A percentile compares a stretch with the other conserved stretches of the same genome.
phyloP scores from a whole-genome alignment of 1,140 invertebrate species.

The Diachasma alloeum region DNA sequence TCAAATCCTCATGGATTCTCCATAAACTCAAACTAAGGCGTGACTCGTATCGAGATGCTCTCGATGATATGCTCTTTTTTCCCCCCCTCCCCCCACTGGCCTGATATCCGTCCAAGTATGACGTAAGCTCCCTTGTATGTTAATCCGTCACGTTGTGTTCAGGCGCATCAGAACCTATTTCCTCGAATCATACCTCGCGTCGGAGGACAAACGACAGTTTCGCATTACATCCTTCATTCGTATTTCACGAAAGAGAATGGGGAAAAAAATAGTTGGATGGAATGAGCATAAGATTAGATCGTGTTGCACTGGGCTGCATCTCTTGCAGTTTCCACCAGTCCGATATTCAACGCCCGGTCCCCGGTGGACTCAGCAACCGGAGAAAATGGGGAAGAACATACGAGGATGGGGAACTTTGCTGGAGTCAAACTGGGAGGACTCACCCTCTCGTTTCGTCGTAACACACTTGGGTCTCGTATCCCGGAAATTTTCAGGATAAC shows the following conservation, averaged over 20 bases:
- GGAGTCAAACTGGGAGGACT: background rate
- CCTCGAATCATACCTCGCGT: background rate
- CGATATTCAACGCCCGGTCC: background rate
- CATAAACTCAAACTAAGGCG: constrained; percentile 14
- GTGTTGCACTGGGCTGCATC: background rate
- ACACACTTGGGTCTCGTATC: background rate
- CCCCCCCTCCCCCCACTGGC: constrained; percentile 17
- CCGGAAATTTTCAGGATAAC: background rate
- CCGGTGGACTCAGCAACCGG: background rate
- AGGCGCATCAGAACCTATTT: constrained; percentile 20
- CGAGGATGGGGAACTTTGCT: background rate
- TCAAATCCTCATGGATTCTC: background rate
- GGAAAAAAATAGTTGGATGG: background rate
- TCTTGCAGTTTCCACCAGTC: background rate
- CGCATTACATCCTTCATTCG: background rate
- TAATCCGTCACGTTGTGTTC: constrained; percentile 29
- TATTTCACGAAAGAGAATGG: background rate
- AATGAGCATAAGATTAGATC: constrained; percentile 4
- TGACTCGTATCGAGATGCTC: constrained; percentile 37
- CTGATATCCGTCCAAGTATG: constrained; percentile 29
- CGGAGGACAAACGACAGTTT: background rate
- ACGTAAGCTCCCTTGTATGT: constrained; percentile 42
- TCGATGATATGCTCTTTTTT: constrained; percentile 36
- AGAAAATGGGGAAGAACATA: background rate
- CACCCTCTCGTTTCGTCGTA: background rate